A percentile compares a stretch with the other conserved stretches of the same genome.
phyloP scores from a whole-genome alignment of 2,797 vertebrate species.

The Epinephelus awoara region DNA sequence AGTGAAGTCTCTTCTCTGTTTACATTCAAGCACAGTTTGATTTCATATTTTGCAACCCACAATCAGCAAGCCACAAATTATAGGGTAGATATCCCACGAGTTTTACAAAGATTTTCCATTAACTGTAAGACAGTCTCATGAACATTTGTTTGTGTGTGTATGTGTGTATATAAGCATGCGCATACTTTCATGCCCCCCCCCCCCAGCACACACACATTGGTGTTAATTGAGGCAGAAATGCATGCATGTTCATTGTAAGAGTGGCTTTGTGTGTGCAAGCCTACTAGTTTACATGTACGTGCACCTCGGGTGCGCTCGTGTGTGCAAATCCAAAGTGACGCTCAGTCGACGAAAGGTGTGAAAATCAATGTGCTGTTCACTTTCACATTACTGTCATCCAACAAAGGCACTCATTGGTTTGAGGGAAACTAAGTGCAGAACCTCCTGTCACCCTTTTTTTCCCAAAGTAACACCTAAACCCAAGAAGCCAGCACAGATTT shows the following conservation, averaged over 20 bases:
- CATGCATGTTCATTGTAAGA: slow-evolving; percentile 16
- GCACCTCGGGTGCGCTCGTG: slow-evolving; percentile 45
- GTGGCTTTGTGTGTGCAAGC: slow-evolving; percentile 32
- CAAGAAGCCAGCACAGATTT: slow-evolving; percentile 44
- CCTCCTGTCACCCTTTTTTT: slow-evolving; percentile 36
- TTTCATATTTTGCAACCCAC: slow-evolving; percentile 76
- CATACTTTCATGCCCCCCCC: neutral
- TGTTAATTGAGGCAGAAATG: slow-evolving; percentile 54
- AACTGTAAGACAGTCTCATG: slow-evolving; percentile 60
- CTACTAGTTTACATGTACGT: slow-evolving; percentile 27
- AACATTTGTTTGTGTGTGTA: slow-evolving; percentile 46
- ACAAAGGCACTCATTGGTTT: slow-evolving; percentile 37
- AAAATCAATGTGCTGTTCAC: slow-evolving; percentile 65
- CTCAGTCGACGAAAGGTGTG: slow-evolving; percentile 59
- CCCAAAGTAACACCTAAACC: slow-evolving; percentile 45
- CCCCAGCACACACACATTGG: neutral
- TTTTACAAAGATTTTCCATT: slow-evolving; percentile 82
- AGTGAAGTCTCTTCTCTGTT: slow-evolving; percentile 59
- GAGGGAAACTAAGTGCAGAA: slow-evolving; percentile 39
- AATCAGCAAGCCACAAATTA: slow-evolving; percentile 81
- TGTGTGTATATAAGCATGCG: slow-evolving; percentile 14
- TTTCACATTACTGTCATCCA: slow-evolving; percentile 45
- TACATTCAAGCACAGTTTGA: slow-evolving; percentile 70
- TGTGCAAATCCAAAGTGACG: slow-evolving; percentile 51
- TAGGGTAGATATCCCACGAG: slow-evolving; percentile 71